phyloP scores from a whole-genome alignment of 1,140 invertebrate genomes.

The Trissolcus basalis region DNA sequence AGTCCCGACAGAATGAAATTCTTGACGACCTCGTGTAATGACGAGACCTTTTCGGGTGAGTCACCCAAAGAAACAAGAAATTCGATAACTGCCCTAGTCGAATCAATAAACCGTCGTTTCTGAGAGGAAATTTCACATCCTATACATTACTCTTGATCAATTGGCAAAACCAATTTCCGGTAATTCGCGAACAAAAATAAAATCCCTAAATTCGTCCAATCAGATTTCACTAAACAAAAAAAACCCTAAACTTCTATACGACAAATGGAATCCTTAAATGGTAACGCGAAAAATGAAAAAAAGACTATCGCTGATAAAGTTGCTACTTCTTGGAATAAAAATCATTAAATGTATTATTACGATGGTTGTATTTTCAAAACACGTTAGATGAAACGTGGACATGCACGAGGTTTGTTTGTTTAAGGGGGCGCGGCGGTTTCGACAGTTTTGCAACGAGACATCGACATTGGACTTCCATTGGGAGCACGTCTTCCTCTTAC shows the following conservation, averaged over 20 bases:
- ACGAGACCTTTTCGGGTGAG: slow-evolving; percentile 70
- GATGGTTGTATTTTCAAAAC: slow-evolving; percentile 34
- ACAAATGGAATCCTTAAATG: too few relatives aligned
- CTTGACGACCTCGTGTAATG: slow-evolving; percentile 68
- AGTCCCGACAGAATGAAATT: slow-evolving; percentile 71
- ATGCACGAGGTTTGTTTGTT: slow-evolving; percentile 25
- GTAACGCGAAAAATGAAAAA: too few relatives aligned
- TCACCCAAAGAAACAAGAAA: slow-evolving; percentile 30
- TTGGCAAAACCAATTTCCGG: slow-evolving; percentile 1
- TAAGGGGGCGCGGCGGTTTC: slow-evolving; percentile 38
- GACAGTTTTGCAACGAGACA: slow-evolving; percentile 56
- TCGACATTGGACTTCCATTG: slow-evolving; percentile 55
- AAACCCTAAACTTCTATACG: too few relatives aligned
- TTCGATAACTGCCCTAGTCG: slow-evolving; percentile 30
- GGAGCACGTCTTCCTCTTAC: slow-evolving; percentile 64
- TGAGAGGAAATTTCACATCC: slow-evolving; percentile 42
- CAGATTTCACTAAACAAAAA: neutral
- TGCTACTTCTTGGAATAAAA: too few relatives aligned
- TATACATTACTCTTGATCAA: slow-evolving; percentile 19
- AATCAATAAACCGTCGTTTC: slow-evolving; percentile 45
- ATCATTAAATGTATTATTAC: too few relatives aligned
- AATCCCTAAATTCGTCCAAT: neutral
- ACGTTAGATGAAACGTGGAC: slow-evolving; percentile 21
- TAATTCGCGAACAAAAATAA: neutral
- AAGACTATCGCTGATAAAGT: too few relatives aligned